Percentiles rank a stretch among this genome's conserved stretches.
Evolutionary conservation across 2,797 vertebrate species (phyloP).

Genomic region (Gymnothorax reevesii): DNA sequence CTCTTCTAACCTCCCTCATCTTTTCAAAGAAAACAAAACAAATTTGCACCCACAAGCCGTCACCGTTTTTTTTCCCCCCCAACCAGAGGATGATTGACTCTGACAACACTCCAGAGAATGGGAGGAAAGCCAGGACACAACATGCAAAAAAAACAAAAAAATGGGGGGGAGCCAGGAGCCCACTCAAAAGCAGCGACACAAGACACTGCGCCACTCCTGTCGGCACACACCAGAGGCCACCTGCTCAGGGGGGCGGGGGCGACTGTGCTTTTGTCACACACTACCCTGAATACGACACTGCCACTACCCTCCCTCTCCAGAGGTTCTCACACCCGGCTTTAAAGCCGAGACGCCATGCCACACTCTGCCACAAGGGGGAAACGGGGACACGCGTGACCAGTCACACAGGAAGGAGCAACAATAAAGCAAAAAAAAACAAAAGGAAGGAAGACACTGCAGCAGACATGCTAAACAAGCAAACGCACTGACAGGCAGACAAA

Average conservation of each 20-base stretch:
- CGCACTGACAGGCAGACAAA: constrained; percentile 63
- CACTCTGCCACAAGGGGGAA: constrained; percentile 30
- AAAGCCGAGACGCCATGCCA: constrained; percentile 48
- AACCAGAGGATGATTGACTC: constrained; percentile 29
- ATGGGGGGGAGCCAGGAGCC: constrained; percentile 43
- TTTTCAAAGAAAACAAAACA: not conserved
- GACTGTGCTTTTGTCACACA: constrained; percentile 18
- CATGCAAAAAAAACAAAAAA: constrained; percentile 47
- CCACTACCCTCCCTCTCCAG: constrained; percentile 33
- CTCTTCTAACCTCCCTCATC: constrained; percentile 2
- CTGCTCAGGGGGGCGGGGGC: not conserved
- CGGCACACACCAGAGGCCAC: constrained; percentile 43
- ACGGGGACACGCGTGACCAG: constrained; percentile 60
- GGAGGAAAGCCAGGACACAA: constrained; percentile 52
- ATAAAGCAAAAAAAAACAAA: constrained; percentile 35
- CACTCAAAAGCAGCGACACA: constrained; percentile 47
- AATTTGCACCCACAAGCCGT: constrained; percentile 20
- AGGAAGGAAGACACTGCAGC: constrained; percentile 71
- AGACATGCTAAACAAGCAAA: constrained; percentile 71
- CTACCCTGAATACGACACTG: constrained; percentile 39
- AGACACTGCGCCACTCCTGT: constrained; percentile 43
- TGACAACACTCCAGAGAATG: constrained; percentile 53
- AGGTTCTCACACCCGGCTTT: constrained; percentile 57
- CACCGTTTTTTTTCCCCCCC: constrained; percentile 25
- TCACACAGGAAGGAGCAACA: constrained; percentile 74